Percentiles rank a stretch among this genome's conserved stretches.
Evolutionary conservation across 2,113 vertebrate species (phyloP).

Genomic region (Gambusia affinis): DNA sequence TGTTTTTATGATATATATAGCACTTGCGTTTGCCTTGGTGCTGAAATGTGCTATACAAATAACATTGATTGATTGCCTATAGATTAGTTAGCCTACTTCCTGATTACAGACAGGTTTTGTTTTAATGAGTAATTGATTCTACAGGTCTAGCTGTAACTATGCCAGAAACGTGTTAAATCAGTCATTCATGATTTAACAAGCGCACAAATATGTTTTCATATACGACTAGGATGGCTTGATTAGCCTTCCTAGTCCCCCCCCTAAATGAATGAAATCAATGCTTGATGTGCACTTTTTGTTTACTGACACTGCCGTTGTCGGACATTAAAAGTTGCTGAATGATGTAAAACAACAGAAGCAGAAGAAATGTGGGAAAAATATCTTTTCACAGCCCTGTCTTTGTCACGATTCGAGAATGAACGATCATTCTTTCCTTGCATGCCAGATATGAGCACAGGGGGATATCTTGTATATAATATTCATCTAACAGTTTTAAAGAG

Average conservation of each 20-base stretch:
- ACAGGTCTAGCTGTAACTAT: no score
- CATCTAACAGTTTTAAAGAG: constrained; percentile 38
- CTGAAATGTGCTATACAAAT: no score
- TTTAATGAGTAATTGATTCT: background rate
- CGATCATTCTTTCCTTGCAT: background rate
- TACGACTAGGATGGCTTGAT: background rate
- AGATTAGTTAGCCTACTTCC: background rate
- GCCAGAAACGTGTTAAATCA: no score
- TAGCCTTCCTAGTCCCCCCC: no score
- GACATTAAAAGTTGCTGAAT: no score
- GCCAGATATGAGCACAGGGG: background rate
- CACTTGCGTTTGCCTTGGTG: no score
- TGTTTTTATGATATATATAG: no score
- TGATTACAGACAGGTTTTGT: background rate
- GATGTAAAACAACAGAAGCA: background rate
- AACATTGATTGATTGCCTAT: background rate
- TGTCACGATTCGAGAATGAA: background rate
- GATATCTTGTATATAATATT: constrained; percentile 28
- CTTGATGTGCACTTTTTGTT: background rate
- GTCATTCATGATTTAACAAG: no score
- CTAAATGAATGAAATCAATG: background rate
- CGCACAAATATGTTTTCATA: no score
- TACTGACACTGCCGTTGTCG: background rate
- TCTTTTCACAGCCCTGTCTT: background rate
- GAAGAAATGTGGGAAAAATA: background rate